phyloP scores from a whole-genome alignment of 2,888 invertebrate genomes.

The Aporophyla lueneburgensis region DNA sequence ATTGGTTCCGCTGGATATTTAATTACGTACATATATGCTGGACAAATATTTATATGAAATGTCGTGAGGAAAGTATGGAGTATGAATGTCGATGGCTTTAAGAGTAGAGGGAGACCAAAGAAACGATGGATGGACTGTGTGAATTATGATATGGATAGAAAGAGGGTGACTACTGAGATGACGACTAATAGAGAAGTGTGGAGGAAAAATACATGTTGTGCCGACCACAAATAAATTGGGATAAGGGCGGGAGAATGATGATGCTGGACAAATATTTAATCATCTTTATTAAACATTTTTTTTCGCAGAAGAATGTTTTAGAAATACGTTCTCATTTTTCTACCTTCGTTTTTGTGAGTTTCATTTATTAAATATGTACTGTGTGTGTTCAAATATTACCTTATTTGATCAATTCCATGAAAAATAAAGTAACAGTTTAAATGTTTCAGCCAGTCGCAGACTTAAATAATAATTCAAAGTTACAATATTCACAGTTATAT shows the following conservation, averaged over 20 bases:
- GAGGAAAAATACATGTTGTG: too few species aligned
- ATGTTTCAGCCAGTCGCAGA: background rate
- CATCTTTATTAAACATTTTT: background rate
- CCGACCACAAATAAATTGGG: too few species aligned
- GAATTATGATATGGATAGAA: too few species aligned
- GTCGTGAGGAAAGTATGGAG: too few species aligned
- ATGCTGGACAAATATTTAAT: background rate
- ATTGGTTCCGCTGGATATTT: background rate
- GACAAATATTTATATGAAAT: background rate
- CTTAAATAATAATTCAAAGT: background rate
- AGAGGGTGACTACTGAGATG: too few species aligned
- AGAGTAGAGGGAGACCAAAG: too few species aligned
- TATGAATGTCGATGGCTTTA: too few species aligned
- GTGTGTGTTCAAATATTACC: background rate
- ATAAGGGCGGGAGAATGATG: too few species aligned
- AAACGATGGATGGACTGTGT: too few species aligned
- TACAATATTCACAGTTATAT: background rate
- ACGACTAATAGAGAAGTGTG: too few species aligned
- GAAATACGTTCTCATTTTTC: background rate
- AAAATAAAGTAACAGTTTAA: background rate
- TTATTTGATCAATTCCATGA: background rate
- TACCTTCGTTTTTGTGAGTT: background rate
- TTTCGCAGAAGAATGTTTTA: background rate
- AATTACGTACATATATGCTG: background rate
- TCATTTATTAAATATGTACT: background rate